Evolutionary conservation across 2,888 invertebrate genomes (phyloP), one percentile per base, ranked within the genome.

Genomic region (Pandemis cinnamomeana): DNA sequence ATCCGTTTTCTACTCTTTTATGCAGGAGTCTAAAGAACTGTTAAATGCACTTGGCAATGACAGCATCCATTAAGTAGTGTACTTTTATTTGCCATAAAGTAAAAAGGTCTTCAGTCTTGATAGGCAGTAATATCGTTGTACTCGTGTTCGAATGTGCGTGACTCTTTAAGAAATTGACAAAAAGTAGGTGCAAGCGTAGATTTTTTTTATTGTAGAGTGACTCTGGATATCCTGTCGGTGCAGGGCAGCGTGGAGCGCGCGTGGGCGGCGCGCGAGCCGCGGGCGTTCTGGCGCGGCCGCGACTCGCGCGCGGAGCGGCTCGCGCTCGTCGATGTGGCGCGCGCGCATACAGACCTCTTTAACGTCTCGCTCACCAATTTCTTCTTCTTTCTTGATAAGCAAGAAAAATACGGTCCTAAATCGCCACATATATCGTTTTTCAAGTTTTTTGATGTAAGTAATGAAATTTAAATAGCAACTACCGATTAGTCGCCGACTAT

Each of bases 361-460:
- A 98, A 99, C 92, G 99, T 96, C 11, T 98, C 98, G 0, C 95
- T 99, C 41, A 99, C 99, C 0, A 98, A 98, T 87, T 99, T 99
- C 91, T 99, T 99, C 90, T 99, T 99, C 94, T 99, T 98, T 86
- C 96, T 96, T 78, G 96, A 98, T 81, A 95, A 98, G 89, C 96
- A 97, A 86, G 93, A 96, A 27, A 95, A 96, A 84, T 98, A 98
- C 93, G 99, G 99, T 0, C 98, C 98, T 13, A 97, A 97, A 85
- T 96, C 96, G 77, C 96, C 96, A 20, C 97, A 97, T 83, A 95
- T 98, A 77, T 98, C 98, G 5, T 98, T 99, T 87, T 98, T 98
- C 87, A 96, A 97, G 78, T 99, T 99, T 91, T 99, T 99, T 88
- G 96, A 98, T 95, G 99, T 99, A 93, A 95, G 95, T 74, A 67